Evolutionary conservation across 2,797 vertebrate species (phyloP).

Genomic region (Myripristis murdjan): DNA sequence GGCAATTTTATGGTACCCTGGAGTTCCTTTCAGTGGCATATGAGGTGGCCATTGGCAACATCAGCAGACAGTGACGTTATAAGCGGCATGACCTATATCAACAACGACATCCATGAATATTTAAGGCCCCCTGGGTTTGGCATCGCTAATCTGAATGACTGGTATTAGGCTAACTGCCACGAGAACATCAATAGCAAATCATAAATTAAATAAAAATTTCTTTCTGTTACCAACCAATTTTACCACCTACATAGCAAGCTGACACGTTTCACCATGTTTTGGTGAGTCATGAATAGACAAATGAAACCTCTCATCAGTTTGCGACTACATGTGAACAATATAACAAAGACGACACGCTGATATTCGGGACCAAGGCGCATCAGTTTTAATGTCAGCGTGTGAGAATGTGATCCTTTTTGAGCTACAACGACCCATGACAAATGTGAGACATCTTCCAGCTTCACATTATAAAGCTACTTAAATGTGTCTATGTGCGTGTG

Average conservation of each 20-base stretch:
- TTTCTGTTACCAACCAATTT: constrained; percentile 50
- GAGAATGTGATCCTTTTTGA: constrained; percentile 18
- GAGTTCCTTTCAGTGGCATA: constrained; percentile 37
- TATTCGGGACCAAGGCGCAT: constrained; percentile 13
- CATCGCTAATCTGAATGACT: constrained; percentile 54
- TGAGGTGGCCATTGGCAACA: constrained; percentile 36
- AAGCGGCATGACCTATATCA: constrained; percentile 54
- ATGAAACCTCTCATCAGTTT: constrained; percentile 51
- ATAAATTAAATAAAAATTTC: constrained; percentile 64
- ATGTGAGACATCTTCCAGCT: background rate
- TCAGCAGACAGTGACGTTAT: constrained; percentile 42
- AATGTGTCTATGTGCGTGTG: background rate
- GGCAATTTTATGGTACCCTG: constrained; percentile 44
- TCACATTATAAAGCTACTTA: background rate
- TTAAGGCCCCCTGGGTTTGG: constrained; percentile 55
- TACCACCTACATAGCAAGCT: constrained; percentile 55
- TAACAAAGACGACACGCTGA: constrained; percentile 23
- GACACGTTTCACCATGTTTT: constrained; percentile 52
- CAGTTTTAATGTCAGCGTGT: constrained; percentile 22
- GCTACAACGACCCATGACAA: too few species aligned
- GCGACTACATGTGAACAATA: constrained; percentile 31
- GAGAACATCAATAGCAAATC: constrained; percentile 66
- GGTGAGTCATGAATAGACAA: constrained; percentile 59
- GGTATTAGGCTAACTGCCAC: constrained; percentile 57
- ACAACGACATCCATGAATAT: constrained; percentile 64